Evolutionary conservation across 2,888 invertebrate species (phyloP), one percentile per base, ranked within the genome.

Genomic region (Eupithecia pulchellata): DNA sequence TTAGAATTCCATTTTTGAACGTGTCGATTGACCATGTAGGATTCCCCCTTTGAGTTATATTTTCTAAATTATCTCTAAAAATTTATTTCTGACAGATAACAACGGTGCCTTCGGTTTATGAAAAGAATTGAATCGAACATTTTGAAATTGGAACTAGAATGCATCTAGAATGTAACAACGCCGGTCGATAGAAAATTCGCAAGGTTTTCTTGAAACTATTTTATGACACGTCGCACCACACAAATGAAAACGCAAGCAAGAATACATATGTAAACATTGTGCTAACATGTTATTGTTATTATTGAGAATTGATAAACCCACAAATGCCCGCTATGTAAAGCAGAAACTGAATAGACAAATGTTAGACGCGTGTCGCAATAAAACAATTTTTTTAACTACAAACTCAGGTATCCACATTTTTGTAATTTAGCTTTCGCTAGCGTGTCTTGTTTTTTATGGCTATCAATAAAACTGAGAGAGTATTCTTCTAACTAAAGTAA

Each of bases 321-420:
- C 55, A 55, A 42, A 42, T 20, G 47, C 1, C 27, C 55, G 27
- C 55, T 55, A 27, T 14, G 55, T 14, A 27, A 5, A 14, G 27
- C 55, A 13, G 13, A 55, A 25, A 27, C 55, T n/a, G n/a, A n/a
- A n/a, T n/a, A n/a, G 27, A 55, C 11, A n/a, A 39, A 5, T 17
- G 39, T n/a, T n/a, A 3, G 1, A n/a, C 6, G 39, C n/a, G 1
- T 14, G 4, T 25, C 27, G 11, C 52, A 52, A 13, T 52, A 27
- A 20, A 27, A 25, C n/a, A 27, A 8, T 27, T 27, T 27, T 0
- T 27, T 0, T 27, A 55, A 27, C 39, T 6, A 39, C 39, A 39
- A n/a, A n/a, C n/a, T n/a, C n/a, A n/a, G n/a, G n/a, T n/a, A 27
- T 27, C 55, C 55, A 55, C 27, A 27, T 55, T 55, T 55, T 55